These are phyloP conservation scores for Conopomorpha cramerella DNA, from an alignment of 1,140 invertebrate genomes.

Conservation along the genomic window DNA sequence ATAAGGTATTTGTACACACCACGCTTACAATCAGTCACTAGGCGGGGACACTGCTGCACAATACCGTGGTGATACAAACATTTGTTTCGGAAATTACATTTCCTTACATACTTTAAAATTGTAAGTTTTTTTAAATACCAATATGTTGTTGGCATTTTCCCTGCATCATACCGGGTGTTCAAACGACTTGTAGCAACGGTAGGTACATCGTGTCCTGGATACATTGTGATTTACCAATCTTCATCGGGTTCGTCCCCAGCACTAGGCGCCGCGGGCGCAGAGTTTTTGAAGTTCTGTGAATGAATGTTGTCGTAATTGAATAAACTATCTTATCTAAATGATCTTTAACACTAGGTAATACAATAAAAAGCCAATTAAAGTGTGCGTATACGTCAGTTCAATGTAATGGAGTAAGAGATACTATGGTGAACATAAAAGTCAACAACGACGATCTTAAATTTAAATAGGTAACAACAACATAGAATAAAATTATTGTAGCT, in stretches of 20 bases:
- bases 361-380: too few species aligned
- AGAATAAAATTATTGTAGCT: constrained; percentile 9
- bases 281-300: constrained; percentile 38
- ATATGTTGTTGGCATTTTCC: too few species aligned
- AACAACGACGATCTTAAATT: neutral
- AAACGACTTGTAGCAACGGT: neutral
- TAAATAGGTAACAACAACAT: neutral
- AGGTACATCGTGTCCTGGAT: too few species aligned
- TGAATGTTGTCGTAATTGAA: neutral
- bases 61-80: neutral
- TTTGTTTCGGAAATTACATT: too few species aligned
- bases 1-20: too few species aligned
- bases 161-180: neutral
- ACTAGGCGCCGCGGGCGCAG: constrained; percentile 21
- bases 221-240: constrained; percentile 43
- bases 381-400: too few species aligned
- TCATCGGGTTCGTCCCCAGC: constrained; percentile 40
- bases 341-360: neutral
- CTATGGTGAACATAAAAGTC: neutral
- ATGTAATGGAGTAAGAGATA: too few species aligned
- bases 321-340: constrained; percentile 4
- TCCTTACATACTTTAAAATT: too few species aligned
- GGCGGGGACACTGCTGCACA: too few species aligned
- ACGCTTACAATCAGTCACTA: too few species aligned
- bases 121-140: too few species aligned